These are phyloP conservation scores for Micrasema minimum DNA, from an alignment of 1,140 invertebrate genomes.

Conservation along the genomic window DNA sequence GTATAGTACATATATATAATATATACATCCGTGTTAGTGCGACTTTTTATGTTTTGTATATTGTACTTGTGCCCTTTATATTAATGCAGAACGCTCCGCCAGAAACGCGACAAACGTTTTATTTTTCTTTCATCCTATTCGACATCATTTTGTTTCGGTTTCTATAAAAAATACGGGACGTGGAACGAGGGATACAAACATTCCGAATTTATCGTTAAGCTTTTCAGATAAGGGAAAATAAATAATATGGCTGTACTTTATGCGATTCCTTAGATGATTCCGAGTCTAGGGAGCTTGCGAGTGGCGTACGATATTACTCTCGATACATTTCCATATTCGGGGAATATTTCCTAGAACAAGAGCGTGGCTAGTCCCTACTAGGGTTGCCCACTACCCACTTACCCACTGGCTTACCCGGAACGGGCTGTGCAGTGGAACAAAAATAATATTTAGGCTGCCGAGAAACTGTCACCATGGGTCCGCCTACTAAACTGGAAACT, in stretches of 20 bases:
- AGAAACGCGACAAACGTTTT: not conserved
- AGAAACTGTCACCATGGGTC: no score
- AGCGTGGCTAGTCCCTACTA: not conserved
- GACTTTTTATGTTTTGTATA: no score
- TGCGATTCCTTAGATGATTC: constrained; percentile 14
- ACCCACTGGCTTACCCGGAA: no score
- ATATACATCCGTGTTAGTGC: no score
- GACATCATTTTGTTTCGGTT: constrained; percentile 11
- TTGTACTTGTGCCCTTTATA: not conserved
- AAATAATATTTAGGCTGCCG: no score
- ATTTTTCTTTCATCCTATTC: not conserved
- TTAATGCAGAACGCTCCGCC: not conserved
- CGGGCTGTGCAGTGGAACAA: no score
- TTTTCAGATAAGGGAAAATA: constrained; percentile 21
- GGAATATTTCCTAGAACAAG: constrained; percentile 32
- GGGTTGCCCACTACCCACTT: not conserved
- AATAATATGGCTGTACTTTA: constrained; percentile 19
- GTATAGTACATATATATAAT: no score
- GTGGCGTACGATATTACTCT: constrained; percentile 13
- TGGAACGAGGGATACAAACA: constrained; percentile 1
- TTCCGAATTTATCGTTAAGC: constrained; percentile 18
- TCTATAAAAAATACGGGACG: not conserved
- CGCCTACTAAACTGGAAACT: no score
- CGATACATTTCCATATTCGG: constrained; percentile 37
- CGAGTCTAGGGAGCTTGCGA: constrained; percentile 1